Evolutionary conservation across 1,140 invertebrate species (phyloP).

Genomic region (Frieseomelitta varia): DNA sequence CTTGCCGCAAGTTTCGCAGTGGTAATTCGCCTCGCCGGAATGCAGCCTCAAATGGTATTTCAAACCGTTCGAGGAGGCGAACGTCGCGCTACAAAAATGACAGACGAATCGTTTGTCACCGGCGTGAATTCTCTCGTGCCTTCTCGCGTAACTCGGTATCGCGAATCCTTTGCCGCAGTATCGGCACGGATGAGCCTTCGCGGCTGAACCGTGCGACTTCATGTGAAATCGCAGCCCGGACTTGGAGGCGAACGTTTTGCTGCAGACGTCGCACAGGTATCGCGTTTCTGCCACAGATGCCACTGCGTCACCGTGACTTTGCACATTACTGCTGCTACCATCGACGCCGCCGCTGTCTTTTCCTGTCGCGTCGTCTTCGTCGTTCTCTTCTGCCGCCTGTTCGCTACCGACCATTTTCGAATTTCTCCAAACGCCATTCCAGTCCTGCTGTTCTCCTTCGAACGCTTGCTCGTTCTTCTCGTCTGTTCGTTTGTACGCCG

Average conservation of each 20-base stretch:
- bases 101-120: conserved; percentile 56
- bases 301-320: neutral
- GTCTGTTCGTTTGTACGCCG: no score
- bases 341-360: neutral
- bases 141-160: conserved; percentile 55
- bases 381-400: neutral
- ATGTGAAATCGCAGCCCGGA: conserved; percentile 66
- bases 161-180: conserved; percentile 64
- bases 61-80: conserved; percentile 66
- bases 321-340: neutral
- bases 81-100: conserved; percentile 56
- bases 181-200: conserved; percentile 59
- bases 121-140: conserved; percentile 48
- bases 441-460: neutral
- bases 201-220: conserved; percentile 52
- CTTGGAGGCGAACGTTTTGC: conserved; percentile 65
- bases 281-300: neutral
- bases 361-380: neutral
- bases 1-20: conserved; percentile 60
- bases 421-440: neutral
- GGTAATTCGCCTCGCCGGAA: conserved; percentile 53
- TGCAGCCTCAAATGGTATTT: conserved; percentile 61
- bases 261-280: conserved; percentile 63
- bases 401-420: neutral
- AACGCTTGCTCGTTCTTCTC: no score